Base-by-base conservation (phyloP, 2,113 vertebrate genomes). In the Brachypteracias leptosomus region DNA sequence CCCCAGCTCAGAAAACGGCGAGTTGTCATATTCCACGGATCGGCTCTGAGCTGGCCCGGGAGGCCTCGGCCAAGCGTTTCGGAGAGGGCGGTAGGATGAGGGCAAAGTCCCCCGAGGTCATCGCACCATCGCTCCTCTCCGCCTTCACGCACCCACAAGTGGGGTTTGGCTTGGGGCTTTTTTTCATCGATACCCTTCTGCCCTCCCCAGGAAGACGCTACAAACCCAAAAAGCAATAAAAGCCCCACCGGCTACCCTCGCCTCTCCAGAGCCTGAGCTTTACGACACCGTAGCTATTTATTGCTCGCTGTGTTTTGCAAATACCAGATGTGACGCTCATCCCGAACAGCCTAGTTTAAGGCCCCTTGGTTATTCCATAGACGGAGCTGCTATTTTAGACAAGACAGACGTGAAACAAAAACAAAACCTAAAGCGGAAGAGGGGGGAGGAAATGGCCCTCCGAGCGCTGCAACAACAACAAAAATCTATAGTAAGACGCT, bases 371-470 rank as follows among this genome's bases (percentile, higher is more conserved):
- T 94, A 95, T 93, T 96, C 93, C 7, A 7, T 38, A 62, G 61
- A 85, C 70, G 47, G 67, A 96, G 90, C 71, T 93, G 90, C 91
- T 95, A 84, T 96, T 96, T 96, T 73, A 90, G 68, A 96, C 80
- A 82, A 77, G 66, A 76, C 77, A 93, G 80, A 90, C 29, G 0
- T 1, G 28, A 73, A 93, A 88, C 49, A 85, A 75, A 79, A 85
- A 75, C 55, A 87, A 90, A 89, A 72, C 35, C 88, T 76, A 29
- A 49, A 85, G 46, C 2, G 0, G 71, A 82, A 72, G 18, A 16
- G 18, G 29, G 29, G 61, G 26, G 35, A 8, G 16, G 15, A 11
- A 85, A 35, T 81, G 87, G 71, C 88, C 52, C 59, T 66, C 11
- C 1, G 18, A 94, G 86, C 13, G 0, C 47, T 42, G 75, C 29